A percentile compares a stretch with the other conserved stretches of the same genome.
Evolutionary conservation across 2,113 vertebrate genomes (phyloP).

Genomic region (Alectura lathami): DNA sequence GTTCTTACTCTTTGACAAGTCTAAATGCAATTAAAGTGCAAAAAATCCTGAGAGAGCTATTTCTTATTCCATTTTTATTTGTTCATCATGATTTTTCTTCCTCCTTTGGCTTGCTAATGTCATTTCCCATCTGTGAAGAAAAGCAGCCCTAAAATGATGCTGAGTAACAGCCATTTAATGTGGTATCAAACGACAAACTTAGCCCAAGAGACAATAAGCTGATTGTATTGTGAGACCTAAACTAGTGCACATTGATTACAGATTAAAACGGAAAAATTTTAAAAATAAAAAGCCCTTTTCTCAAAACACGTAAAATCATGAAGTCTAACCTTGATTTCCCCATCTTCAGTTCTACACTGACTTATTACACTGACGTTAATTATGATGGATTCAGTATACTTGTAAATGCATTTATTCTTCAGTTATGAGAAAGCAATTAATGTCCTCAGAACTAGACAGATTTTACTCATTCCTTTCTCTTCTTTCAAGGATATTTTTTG

Average conservation of each 20-base stretch:
- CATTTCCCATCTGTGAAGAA: not conserved
- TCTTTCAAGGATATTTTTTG: not conserved
- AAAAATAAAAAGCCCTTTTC: not conserved
- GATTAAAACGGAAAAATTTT: not conserved
- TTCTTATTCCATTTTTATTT: slow-evolving; percentile 26
- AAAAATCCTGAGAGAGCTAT: not conserved
- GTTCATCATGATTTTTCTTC: not conserved
- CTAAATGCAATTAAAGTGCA: not conserved
- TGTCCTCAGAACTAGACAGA: not conserved
- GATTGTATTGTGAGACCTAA: not conserved
- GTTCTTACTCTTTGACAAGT: not conserved
- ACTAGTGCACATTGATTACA: not conserved
- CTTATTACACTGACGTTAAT: not conserved
- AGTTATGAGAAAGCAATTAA: not conserved
- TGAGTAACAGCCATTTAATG: not conserved
- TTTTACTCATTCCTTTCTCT: not conserved
- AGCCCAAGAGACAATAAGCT: not conserved
- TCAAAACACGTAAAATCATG: not conserved
- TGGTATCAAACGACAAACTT: not conserved
- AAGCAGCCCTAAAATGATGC: not conserved
- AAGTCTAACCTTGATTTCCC: not conserved
- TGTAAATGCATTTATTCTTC: not conserved
- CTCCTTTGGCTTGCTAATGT: not conserved
- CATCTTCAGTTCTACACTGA: not conserved
- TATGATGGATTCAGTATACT: not conserved